These are phyloP conservation scores for Salvelinus fontinalis DNA, from an alignment of 2,113 vertebrate species.

Conservation along the genomic window DNA sequence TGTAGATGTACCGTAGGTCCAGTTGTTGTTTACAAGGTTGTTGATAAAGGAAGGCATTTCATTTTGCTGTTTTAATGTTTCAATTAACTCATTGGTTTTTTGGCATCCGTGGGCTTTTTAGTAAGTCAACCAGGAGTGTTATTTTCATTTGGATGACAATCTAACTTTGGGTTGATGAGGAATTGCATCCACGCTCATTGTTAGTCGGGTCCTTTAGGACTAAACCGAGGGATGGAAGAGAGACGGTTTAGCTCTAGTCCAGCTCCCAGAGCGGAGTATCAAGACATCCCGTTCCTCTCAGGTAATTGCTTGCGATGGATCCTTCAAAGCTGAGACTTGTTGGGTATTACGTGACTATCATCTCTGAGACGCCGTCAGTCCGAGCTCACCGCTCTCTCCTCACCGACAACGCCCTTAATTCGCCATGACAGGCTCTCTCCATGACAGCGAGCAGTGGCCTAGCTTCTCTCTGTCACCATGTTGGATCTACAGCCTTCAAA, in stretches of 20 bases:
- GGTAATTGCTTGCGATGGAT: constrained; percentile 36
- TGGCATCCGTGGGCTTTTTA: too few relatives aligned
- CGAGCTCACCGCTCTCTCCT: neutral
- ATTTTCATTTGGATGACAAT: too few relatives aligned
- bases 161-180: too few relatives aligned
- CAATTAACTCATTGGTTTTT: too few relatives aligned
- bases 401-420: constrained; percentile 20
- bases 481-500: constrained; percentile 49
- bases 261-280: constrained; percentile 15
- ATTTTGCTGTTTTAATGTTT: too few relatives aligned
- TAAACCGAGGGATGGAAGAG: neutral
- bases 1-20: too few relatives aligned
- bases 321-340: constrained; percentile 64
- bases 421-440: constrained; percentile 27
- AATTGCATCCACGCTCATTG: neutral
- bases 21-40: too few relatives aligned
- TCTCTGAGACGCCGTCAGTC: constrained; percentile 72
- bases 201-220: constrained; percentile 5
- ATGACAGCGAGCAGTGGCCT: neutral
- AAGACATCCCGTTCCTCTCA: constrained; percentile 19
- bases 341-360: constrained; percentile 83
- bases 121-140: too few relatives aligned
- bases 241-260: neutral
- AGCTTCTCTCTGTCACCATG: constrained; percentile 21
- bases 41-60: too few relatives aligned